Evolutionary conservation across 1,140 invertebrate species (phyloP), one percentile per base, ranked within the genome.

Genomic region (Diorhabda sublineata): DNA sequence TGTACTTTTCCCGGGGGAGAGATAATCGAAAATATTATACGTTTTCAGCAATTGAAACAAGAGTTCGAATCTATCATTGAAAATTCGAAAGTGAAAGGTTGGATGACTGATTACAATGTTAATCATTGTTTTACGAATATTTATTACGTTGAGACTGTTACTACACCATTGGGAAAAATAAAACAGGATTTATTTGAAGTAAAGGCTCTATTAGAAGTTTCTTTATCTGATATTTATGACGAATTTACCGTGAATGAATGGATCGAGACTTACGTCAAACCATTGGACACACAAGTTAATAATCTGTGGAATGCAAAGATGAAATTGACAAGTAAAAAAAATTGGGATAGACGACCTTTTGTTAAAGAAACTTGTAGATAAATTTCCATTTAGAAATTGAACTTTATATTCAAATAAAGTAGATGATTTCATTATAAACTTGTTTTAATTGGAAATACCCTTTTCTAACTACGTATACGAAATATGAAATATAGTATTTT

Each of bases 91-190:
- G 69, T 75, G 3, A 82, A 81, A 68, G 84, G 90, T 11, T 95
- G 92, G 92, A 80, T 93, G 71, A 92, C 90, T 7, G 85, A 89
- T 5, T 94, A 93, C 75, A 93, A 93, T 77, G 83, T 92, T 3
- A 84, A 88, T 7, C 86, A 90, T 73, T 88, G 88, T 71, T 93
- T 8, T 89, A 87, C 73, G 87, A 91, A 0, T 84, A 88, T 73
- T 81, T 91, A 42, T 83, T 65, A 73, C 56, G 69, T 76, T 26
- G 69, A 75, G 52, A 59, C 67, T 2, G 69, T 73, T 2, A 68
- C 70, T 2, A 47, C 63, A 0, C 62, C 73, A 1, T 67, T 94
- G 0, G 88, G 89, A 68, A 89, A 88, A 74, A 83, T 88, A 11
- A 85, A 88, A 45, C 75, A 77, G 5, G 89, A 92, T 58, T 82